phyloP scores from a whole-genome alignment of 2,113 vertebrate species.

The Daphoenositta chrysoptera region DNA sequence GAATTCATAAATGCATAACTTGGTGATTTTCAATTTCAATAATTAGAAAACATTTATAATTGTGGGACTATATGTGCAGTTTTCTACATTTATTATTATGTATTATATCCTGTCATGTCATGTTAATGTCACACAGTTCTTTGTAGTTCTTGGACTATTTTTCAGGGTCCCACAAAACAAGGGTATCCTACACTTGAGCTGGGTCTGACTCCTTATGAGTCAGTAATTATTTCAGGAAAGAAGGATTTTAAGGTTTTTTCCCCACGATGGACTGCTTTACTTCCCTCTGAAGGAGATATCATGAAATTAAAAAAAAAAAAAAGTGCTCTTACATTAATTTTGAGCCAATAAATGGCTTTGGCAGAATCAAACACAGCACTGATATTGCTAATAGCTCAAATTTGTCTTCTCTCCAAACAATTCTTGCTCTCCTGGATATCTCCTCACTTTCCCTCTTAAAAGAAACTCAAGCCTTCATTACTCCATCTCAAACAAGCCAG shows the following conservation, averaged over 20 bases:
- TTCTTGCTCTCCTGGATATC: not conserved
- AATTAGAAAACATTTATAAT: not conserved
- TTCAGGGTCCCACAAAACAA: not conserved
- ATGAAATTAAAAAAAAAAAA: not conserved
- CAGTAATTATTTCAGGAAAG: not conserved
- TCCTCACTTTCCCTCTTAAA: not conserved
- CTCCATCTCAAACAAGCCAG: not conserved
- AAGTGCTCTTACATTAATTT: not conserved
- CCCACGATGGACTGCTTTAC: not conserved
- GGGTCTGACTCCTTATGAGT: not conserved
- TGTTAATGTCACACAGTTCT: not conserved
- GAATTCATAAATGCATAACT: not conserved
- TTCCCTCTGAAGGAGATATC: not conserved
- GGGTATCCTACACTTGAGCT: not conserved
- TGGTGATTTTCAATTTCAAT: not conserved
- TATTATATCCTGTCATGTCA: not conserved
- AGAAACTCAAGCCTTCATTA: not conserved
- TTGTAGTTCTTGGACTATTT: not conserved
- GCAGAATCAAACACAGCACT: not conserved
- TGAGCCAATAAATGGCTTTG: not conserved
- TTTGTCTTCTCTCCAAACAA: not conserved
- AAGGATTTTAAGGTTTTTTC: not conserved
- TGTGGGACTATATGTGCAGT: not conserved
- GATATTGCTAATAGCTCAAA: not conserved
- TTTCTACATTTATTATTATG: not conserved